A percentile compares a stretch with the other conserved stretches of the same genome.
phyloP scores from a whole-genome alignment of 2,113 vertebrate genomes.

The Pseudorhombus dupliciocellatus region DNA sequence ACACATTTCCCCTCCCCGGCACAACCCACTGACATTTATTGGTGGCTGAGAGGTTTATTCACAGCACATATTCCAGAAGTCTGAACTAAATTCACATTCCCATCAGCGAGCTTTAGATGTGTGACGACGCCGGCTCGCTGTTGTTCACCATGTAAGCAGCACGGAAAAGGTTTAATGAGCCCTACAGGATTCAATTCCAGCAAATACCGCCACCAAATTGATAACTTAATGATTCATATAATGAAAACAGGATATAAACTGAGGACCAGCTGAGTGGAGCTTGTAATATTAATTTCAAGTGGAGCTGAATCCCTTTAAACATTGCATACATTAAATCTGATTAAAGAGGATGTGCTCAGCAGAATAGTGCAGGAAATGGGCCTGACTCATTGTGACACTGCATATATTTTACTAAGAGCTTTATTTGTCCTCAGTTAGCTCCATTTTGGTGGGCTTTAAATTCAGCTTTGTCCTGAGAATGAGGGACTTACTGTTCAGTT shows the following conservation, averaged over 20 bases:
- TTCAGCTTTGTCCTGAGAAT: background rate
- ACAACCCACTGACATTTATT: slow-evolving; percentile 60
- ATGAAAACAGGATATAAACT: slow-evolving; percentile 62
- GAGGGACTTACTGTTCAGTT: background rate
- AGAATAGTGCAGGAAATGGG: slow-evolving; percentile 7
- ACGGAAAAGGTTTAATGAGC: slow-evolving; percentile 54
- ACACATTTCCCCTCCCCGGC: slow-evolving; percentile 52
- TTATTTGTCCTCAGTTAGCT: too few species aligned
- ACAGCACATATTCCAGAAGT: background rate
- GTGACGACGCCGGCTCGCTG: slow-evolving; percentile 29
- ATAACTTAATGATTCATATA: slow-evolving; percentile 67
- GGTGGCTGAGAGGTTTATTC: slow-evolving; percentile 52
- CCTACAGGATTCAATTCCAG: slow-evolving; percentile 49
- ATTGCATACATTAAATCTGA: slow-evolving; percentile 47
- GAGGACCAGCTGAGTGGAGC: slow-evolving; percentile 35
- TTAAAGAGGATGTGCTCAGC: slow-evolving; percentile 21
- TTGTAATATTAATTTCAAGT: slow-evolving; percentile 52
- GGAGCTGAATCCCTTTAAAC: slow-evolving; percentile 46
- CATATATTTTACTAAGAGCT: background rate
- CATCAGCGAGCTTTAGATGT: slow-evolving; percentile 32
- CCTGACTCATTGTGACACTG: background rate
- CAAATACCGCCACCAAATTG: slow-evolving; percentile 52
- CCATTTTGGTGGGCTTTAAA: too few species aligned
- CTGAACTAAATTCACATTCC: slow-evolving; percentile 14
- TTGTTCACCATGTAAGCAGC: slow-evolving; percentile 40